Evolutionary conservation across 2,888 invertebrate genomes (phyloP).

Genomic region (Lamellibrachia columna): DNA sequence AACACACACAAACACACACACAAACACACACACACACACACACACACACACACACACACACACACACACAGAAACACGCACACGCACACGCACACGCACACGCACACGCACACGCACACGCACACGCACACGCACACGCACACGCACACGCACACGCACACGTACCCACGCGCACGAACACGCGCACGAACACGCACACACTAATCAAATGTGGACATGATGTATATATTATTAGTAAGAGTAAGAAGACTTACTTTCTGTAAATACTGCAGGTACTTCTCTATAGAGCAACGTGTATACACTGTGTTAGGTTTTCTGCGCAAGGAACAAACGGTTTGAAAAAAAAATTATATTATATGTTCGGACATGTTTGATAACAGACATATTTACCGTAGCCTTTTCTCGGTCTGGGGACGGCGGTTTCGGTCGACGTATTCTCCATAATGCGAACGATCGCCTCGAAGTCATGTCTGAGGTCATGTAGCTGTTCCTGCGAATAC

Average conservation of each 20-base stretch:
- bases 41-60: no score
- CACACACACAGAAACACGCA: no score
- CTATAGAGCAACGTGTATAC: not conserved
- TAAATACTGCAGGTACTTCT: no score
- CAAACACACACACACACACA: no score
- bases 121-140: not conserved
- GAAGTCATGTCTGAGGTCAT: not conserved
- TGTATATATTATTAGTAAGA: no score
- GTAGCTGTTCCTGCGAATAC: not conserved
- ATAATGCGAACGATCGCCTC: not conserved
- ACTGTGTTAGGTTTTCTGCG: not conserved
- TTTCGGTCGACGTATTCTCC: not conserved
- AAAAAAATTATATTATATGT: no score
- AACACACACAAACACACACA: no score
- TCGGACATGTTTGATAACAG: not conserved
- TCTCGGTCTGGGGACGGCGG: not conserved
- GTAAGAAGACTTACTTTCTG: no score
- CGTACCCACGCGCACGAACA: not conserved
- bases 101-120: no score
- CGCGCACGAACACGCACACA: not conserved
- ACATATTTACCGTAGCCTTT: not conserved
- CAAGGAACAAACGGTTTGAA: not conserved
- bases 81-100: no score
- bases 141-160: not conserved
- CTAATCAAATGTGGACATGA: no score